Evolutionary conservation across 1,140 invertebrate species (phyloP), one percentile per base, ranked within the genome.

Genomic region (Sarcophaga peregrina): DNA sequence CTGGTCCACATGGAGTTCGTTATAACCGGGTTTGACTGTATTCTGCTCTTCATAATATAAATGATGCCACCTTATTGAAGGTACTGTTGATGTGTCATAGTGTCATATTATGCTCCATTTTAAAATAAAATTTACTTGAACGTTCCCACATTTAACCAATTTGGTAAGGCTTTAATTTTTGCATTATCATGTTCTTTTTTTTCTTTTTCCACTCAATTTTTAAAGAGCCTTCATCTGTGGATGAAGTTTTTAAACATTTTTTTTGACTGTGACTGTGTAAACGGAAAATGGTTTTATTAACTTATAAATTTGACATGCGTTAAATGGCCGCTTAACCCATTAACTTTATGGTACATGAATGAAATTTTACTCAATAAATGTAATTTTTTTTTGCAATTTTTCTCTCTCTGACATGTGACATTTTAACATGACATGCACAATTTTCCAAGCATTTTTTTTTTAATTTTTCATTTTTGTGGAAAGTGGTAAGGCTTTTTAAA

Each of bases 281-380:
- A 37, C 25, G 25, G 25, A 37, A 37, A 37, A 37, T 37, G 25
- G 25, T 37, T 37, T 58, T 58, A 58, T 58, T 58, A n/a, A 58
- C 25, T 37, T 37, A 25, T 68, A 68, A 20, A 68, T 20, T 68
- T 68, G 62, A 68, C 62, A 68, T 68, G 62, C 20, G 62, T 68
- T 68, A 68, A 68, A 68, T 68, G 20, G 62, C 62, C 62, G 62
- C 62, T 68, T 68, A 68, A 68, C 62, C 62, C 62, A 68, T 68
- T 68, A 68, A 68, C 20, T 68, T 68, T 37, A 37, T 37, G 25
- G 25, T 37, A 37, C 25, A 37, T 37, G 25, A 37, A 37, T 37
- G 25, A 37, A 37, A 37, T 37, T 37, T 37, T 37, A 37, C 25
- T 37, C 4, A 37, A 25, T 68, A n/a, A 68, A 25, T 25, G 20